A percentile compares a stretch with the other conserved stretches of the same genome.
These are phyloP conservation scores for Daubentonia madagascariensis DNA, from an alignment of 2,113 vertebrate genomes.

Conservation along the genomic window DNA sequence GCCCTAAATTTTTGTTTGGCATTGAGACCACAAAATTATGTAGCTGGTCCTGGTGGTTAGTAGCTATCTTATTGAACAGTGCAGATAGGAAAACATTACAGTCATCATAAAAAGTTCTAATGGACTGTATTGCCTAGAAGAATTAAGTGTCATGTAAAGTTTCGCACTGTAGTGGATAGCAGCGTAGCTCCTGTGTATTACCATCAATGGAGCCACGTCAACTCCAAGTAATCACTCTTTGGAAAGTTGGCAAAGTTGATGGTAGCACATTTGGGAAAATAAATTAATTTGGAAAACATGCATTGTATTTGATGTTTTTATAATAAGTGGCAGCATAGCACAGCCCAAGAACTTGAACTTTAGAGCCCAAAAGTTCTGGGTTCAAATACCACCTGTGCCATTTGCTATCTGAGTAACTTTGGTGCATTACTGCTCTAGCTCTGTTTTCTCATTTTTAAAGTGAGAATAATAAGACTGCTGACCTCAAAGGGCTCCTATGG, in stretches of 20 bases:
- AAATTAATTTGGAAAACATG: not conserved
- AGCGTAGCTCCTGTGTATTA: accelerated
- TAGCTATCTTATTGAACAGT: not conserved
- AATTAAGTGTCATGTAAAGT: not conserved
- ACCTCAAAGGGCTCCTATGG: not conserved
- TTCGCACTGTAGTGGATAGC: accelerated
- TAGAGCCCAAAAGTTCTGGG: not conserved
- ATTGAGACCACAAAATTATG: not conserved
- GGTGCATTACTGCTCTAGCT: not conserved
- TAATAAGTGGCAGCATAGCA: not conserved
- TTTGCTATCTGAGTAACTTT: not conserved
- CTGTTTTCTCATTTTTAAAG: not conserved
- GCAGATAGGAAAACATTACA: too few species aligned
- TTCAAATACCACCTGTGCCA: not conserved
- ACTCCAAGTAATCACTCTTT: not conserved
- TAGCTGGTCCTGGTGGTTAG: not conserved
- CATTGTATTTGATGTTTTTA: not conserved
- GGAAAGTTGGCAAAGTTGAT: not conserved
- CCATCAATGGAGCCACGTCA: accelerated
- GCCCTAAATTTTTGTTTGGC: not conserved
- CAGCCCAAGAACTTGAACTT: not conserved
- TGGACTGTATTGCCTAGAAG: not conserved
- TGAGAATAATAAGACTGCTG: not conserved
- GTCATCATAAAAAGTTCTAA: not conserved
- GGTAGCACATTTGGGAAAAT: not conserved